Base-by-base conservation (phyloP, 2,113 vertebrate genomes). In the Cichladusa arquata region DNA sequence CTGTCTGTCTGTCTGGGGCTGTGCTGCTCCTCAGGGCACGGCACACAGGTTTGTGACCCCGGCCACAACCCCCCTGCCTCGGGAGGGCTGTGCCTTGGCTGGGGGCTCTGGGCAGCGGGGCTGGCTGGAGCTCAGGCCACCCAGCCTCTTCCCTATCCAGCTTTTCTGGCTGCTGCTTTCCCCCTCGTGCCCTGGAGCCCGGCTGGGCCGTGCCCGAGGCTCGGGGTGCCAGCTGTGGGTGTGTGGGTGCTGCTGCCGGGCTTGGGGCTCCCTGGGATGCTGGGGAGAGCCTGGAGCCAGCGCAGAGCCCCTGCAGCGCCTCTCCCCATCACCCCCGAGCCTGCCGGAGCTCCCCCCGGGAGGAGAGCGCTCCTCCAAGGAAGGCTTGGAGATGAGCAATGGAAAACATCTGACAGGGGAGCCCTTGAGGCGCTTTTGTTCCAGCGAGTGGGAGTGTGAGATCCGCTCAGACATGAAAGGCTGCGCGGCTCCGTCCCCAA, bases 341-440 rank as follows among this genome's bases (percentile, higher is more conserved):
- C 56, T 15, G 8, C 48, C 0, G 0, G 74, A 71, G 34, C 57
- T 70, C 9, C 50, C 20, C 62, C 4, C 4, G 3, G 48, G 51
- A 73, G 79, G 73, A 66, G 70, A 86, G 47, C 0, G 4, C 77
- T 88, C 77, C 86, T 86, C 57, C 19, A 71, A 87, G 92, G 28
- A 74, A 47, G 69, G 50, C 91, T 92, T 48, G 38, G 78, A 84
- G 90, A 81, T 91, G 79, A 86, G 91, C 62, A 88, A 14, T 72
- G 93, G 93, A 81, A 78, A 91, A 69, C 94, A 88, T 82, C 82
- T 93, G 87, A 93, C 69, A 93, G 91, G 90, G 91, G 77, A 88
- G 91, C 90, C 87, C 94, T 91, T 9, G 47, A 73, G 93, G 95
- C 87, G 34, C 89, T 91, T 74, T 81, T 87, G 96, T 95, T 96